Percentiles rank a stretch among this genome's conserved stretches.
Evolutionary conservation across 1,140 invertebrate species (phyloP).

Genomic region (Harpegnathos saltator): DNA sequence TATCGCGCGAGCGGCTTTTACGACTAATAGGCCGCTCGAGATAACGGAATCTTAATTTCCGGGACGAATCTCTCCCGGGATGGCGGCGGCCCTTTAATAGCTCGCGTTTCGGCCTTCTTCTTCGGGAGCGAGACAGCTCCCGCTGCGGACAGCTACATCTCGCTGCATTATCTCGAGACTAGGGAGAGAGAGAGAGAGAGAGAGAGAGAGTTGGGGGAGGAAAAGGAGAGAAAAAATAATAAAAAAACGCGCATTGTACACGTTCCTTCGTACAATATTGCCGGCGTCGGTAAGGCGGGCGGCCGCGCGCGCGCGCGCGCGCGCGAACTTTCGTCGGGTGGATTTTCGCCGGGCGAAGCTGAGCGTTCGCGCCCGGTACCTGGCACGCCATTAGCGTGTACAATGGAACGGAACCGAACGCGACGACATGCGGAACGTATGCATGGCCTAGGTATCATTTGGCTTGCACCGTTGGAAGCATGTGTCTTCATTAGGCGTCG

Average conservation of each 20-base stretch:
- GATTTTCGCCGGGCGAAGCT: constrained; percentile 51
- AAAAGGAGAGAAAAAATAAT: not conserved
- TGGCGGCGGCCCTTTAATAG: not conserved
- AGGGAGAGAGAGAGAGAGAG: too few species aligned
- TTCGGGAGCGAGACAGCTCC: not conserved
- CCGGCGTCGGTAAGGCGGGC: not conserved
- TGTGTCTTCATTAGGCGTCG: constrained; percentile 81
- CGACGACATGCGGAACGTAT: constrained; percentile 78
- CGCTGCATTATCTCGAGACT: not conserved
- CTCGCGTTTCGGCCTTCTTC: not conserved
- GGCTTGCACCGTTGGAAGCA: constrained; percentile 78
- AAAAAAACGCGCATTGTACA: not conserved
- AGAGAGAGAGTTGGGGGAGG: too few species aligned
- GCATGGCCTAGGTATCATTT: constrained; percentile 79
- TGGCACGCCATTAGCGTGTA: constrained; percentile 74
- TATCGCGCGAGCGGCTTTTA: constrained; percentile 20
- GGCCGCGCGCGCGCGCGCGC: too few species aligned
- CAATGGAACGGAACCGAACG: constrained; percentile 78
- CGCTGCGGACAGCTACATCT: not conserved
- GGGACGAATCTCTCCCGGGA: constrained; percentile 7
- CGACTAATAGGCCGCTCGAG: constrained; percentile 15
- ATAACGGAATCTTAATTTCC: constrained; percentile 52
- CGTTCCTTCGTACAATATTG: constrained; percentile 24
- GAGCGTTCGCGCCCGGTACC: constrained; percentile 23
- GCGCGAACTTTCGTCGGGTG: constrained; percentile 23